Evolutionary conservation across 1,140 invertebrate genomes (phyloP).

Genomic region (Tetramorium parvispinum): DNA sequence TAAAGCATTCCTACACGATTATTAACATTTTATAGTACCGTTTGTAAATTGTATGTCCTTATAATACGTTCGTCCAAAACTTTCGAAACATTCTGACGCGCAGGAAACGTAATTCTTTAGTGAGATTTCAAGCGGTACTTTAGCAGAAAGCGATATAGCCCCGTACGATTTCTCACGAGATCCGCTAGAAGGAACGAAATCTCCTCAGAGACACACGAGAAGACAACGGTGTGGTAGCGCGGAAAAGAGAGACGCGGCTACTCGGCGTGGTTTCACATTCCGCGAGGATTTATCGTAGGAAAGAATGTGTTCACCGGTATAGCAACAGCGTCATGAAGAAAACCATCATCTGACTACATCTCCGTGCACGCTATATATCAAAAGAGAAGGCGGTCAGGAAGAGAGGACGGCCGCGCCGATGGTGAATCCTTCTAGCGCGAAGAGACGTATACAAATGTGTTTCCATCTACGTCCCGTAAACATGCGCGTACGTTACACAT

Average conservation of each 20-base stretch:
- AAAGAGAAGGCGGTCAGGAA: conserved; percentile 57
- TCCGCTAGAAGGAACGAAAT: conserved; percentile 33
- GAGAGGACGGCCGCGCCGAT: conserved; percentile 46
- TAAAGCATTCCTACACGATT: background rate
- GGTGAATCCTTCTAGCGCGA: conserved; percentile 48
- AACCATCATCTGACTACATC: conserved; percentile 81
- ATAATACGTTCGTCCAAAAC: background rate
- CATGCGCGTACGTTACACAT: background rate
- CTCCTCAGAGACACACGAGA: conserved; percentile 19
- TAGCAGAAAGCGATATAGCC: background rate
- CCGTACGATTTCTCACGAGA: conserved; percentile 64
- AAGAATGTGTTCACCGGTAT: conserved; percentile 79
- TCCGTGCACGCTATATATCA: conserved; percentile 80
- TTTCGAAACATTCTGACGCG: background rate
- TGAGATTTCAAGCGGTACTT: background rate
- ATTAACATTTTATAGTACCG: background rate
- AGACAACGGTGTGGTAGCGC: background rate
- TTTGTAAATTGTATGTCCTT: background rate
- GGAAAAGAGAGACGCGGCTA: conserved; percentile 19
- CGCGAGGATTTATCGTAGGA: conserved; percentile 81
- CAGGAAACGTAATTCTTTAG: background rate
- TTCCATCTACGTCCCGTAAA: conserved; percentile 30
- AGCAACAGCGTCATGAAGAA: conserved; percentile 80
- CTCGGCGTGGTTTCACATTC: conserved; percentile 75
- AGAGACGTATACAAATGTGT: conserved; percentile 22